Percentiles rank a stretch among this genome's conserved stretches.
Conservation (phyloP, 2,888 invertebrate species). For the Stenodema calcarata region DNA sequence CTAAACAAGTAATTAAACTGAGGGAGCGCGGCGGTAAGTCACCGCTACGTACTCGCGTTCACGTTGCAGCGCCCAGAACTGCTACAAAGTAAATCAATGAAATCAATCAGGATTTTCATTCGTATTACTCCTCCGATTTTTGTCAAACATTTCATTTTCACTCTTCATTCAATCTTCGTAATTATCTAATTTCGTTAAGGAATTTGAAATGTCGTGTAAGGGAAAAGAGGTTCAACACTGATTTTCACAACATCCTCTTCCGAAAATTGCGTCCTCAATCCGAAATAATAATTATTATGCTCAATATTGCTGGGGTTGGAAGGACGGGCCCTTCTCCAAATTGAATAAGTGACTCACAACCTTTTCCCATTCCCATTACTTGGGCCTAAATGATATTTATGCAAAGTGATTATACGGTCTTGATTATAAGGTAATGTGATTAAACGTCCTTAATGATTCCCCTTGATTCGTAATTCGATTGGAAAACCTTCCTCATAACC, state of each 20-base stretch:
- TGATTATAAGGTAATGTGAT: slow-evolving; percentile 32
- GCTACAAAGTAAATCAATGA: too few relatives aligned
- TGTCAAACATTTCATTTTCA: not conserved
- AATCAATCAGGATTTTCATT: not conserved
- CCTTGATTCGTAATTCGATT: slow-evolving; percentile 22
- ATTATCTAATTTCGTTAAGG: not conserved
- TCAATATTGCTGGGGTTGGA: slow-evolving; percentile 17
- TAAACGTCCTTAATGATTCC: slow-evolving; percentile 30
- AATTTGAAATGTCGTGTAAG: not conserved
- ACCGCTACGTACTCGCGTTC: too few relatives aligned
- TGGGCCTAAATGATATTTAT: slow-evolving; percentile 38
- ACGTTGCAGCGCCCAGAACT: too few relatives aligned
- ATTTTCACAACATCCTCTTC: slow-evolving; percentile 30
- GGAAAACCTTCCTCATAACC: not conserved
- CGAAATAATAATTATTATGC: slow-evolving; percentile 30
- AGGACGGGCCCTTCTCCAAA: slow-evolving; percentile 11
- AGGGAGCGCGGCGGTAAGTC: too few relatives aligned
- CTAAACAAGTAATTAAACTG: too few relatives aligned
- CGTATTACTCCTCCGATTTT: not conserved
- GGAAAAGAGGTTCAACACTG: not conserved
- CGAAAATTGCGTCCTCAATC: slow-evolving; percentile 21
- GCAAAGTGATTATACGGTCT: slow-evolving; percentile 35
- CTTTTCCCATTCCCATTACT: slow-evolving; percentile 42
- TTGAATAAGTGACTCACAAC: slow-evolving; percentile 41
- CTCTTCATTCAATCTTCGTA: not conserved